Base-by-base conservation (phyloP, 2,888 invertebrate species). In the Drosophila macrospina region DNA sequence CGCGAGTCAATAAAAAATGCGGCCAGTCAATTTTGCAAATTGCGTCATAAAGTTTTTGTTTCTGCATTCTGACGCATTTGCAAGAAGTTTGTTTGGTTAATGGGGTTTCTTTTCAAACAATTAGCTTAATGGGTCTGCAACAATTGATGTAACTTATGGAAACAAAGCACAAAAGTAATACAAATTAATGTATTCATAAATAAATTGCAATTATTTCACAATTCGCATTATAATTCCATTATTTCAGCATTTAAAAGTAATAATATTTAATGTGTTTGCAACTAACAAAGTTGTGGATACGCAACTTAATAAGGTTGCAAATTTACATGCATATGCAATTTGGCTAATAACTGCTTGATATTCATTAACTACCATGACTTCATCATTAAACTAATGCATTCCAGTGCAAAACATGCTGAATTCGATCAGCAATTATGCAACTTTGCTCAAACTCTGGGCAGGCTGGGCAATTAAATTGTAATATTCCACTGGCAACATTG, bases 11-110 rank as follows among this genome's bases (percentile, higher is more conserved):
- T 75, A 77, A 75, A 77, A 54, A 30, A 36, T 72, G 84, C 69
- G 70, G 75, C 67, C 48, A 77, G 68, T 78, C 84, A 73, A 69
- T 84, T 84, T 54, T 71, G 69, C 76, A 74, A 87, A 87, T 81
- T 81, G 76, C 82, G 48, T 59, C 81, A 84, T 72, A 66, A 80
- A 63, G 41, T 60, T 71, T 55, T 60, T 69, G 39, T 10, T 37
- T 52, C 45, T 66, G 72, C 66, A 66, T 60, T 60, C 34, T 70
- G 57, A 44, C 54, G 70, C 70, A 69, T 32, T 39, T 15, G 26
- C 32, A 34, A 26, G 20, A 24, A 54, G 42, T 41, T 50, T 50
- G 13, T 24, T 24, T 26, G 1, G 2, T 3, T 24, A 54, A 54
- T 28, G 6, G 41, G 13, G 2, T 13, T 13, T 20, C 41, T 54